phyloP scores from a whole-genome alignment of 2,888 invertebrate genomes.

The Cheilosia urbana region DNA sequence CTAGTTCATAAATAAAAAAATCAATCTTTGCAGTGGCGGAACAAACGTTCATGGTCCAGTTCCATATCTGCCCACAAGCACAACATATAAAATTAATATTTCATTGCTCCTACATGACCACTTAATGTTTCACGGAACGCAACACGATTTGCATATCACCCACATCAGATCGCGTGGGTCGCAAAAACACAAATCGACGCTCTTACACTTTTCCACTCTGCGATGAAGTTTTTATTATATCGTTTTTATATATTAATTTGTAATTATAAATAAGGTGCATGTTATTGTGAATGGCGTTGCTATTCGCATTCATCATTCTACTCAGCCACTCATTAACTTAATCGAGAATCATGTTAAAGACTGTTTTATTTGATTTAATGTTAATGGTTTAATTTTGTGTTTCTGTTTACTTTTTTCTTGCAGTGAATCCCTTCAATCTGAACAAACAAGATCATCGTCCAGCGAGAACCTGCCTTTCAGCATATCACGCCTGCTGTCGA shows the following conservation, averaged over 20 bases:
- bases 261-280: conserved; percentile 32
- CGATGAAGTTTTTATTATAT: conserved; percentile 20
- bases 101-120: conserved; percentile 38
- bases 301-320: conserved; percentile 63
- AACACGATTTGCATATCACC: conserved; percentile 53
- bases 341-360: conserved; percentile 48
- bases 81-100: conserved; percentile 29
- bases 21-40: no score
- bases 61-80: conserved; percentile 25
- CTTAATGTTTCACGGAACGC: conserved; percentile 47
- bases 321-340: conserved; percentile 56
- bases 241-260: conserved; percentile 38
- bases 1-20: no score
- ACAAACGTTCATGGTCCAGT: not conserved
- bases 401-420: conserved; percentile 78
- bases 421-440: conserved; percentile 84
- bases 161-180: conserved; percentile 49
- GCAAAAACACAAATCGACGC: not conserved
- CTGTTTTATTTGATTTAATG: conserved; percentile 48
- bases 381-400: conserved; percentile 52
- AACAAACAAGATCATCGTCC: conserved; percentile 84
- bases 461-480: conserved; percentile 89
- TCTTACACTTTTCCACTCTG: not conserved
- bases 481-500: conserved; percentile 91
- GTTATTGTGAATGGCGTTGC: conserved; percentile 13